Base-by-base conservation (phyloP, 2,113 vertebrate species). In the Solea senegalensis region DNA sequence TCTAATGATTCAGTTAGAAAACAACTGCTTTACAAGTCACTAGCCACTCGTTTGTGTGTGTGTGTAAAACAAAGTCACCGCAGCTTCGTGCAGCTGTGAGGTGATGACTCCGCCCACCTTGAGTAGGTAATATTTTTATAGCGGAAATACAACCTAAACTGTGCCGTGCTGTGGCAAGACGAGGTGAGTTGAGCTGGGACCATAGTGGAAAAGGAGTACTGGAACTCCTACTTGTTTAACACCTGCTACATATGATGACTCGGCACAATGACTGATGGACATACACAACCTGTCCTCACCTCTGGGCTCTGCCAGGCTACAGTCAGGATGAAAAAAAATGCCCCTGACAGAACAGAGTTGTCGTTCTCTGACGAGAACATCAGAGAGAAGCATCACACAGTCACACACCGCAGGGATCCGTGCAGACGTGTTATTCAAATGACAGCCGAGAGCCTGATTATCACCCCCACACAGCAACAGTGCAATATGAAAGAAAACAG, bases 241-340 rank as follows among this genome's bases (percentile, higher is more conserved):
- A 64, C 55, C 67, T 65, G n/a, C 66, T 78, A 51, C 70, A 83
- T 65, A 69, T 67, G 74, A 83, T 45, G 79, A 79, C 80, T 74
- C 12, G 76, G 51, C 76, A 84, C 59, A 61, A 46, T 76, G 75
- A 86, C 65, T 81, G 69, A 85, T 85, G 76, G 68, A 69, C 62
- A 68, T 15, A 80, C 81, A 89, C 86, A 88, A 61, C 61, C 72
- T 73, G 70, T 81, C 68, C 57, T 54, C 69, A 74, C 65, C 21
- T 50, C 59, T 74, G 61, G 65, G 69, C 7, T 7, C 78, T 77
- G 75, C 87, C 51, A 59, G 83, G 78, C 69, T 63, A n/a, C 34
- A 83, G 71, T 78, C 49, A 58, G 72, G 65, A 80, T 85, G 82
- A 83, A 90, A 84, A 84, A 89, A 84, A 74, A 70, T 68, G 67